Conservation (phyloP, 2,113 vertebrate genomes). For the Hipposideros armiger region DNA sequence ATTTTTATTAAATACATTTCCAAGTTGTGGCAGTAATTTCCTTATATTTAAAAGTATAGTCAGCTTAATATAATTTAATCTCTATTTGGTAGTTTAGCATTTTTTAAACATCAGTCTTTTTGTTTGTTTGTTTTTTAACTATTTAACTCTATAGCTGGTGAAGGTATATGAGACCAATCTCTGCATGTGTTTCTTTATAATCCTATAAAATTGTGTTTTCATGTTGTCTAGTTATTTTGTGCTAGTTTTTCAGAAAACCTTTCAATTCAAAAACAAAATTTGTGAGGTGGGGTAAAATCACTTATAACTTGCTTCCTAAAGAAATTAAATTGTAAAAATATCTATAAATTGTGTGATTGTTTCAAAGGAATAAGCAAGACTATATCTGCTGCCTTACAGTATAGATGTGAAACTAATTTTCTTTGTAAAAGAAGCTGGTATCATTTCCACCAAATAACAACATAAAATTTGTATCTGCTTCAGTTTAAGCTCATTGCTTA, state of each 20-base stretch:
- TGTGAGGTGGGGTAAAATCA: background rate
- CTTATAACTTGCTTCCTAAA: background rate
- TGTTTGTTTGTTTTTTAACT: background rate
- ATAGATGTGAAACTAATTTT: constrained; percentile 30
- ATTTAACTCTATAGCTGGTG: background rate
- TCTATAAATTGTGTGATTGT: background rate
- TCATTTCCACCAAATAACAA: constrained; percentile 35
- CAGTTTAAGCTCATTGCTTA: constrained; percentile 2
- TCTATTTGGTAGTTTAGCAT: background rate
- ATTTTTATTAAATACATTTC: background rate
- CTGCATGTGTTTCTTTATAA: constrained; percentile 32
- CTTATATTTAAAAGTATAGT: constrained; percentile 4
- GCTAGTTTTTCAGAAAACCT: constrained; percentile 5
- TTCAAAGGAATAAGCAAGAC: background rate
- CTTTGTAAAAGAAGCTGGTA: constrained; percentile 52
- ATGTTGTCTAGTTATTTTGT: background rate
- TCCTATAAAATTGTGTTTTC: background rate
- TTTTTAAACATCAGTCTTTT: background rate
- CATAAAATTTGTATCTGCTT: constrained; percentile 42
- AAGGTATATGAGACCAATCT: background rate
- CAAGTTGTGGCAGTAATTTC: background rate
- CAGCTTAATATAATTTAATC: background rate
- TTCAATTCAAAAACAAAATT: constrained; percentile 36
- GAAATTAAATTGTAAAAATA: background rate
- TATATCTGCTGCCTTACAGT: background rate